phyloP scores from a whole-genome alignment of 2,888 invertebrate genomes.

The Mantis religiosa region DNA sequence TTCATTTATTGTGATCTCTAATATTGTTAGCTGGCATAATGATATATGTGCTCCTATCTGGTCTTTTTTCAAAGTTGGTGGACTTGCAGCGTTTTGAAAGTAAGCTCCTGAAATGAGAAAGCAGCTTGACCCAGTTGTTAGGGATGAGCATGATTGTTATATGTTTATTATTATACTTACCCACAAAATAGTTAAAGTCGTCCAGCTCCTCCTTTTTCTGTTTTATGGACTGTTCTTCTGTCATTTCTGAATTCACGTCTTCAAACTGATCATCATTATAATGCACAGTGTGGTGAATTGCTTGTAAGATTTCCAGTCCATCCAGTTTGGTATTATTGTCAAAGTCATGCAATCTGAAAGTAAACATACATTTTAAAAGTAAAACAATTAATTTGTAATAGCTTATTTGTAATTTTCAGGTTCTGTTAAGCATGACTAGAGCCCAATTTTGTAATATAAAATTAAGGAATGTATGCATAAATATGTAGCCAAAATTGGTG shows the following conservation, averaged over 20 bases:
- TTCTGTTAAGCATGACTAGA: too few relatives aligned
- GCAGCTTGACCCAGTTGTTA: too few relatives aligned
- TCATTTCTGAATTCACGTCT: not conserved
- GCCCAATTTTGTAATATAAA: too few relatives aligned
- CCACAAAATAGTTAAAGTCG: conserved; percentile 48
- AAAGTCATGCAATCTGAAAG: conserved; percentile 68
- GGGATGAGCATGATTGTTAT: too few relatives aligned
- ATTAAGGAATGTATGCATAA: too few relatives aligned
- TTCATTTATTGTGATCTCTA: too few relatives aligned
- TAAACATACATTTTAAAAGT: not conserved
- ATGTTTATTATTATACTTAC: conserved; percentile 37
- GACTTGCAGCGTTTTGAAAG: too few relatives aligned
- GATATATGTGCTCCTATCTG: too few relatives aligned
- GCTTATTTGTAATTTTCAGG: not conserved
- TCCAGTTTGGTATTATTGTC: conserved; percentile 87
- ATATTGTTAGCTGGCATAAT: too few relatives aligned
- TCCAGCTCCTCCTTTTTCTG: conserved; percentile 39
- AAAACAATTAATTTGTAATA: not conserved
- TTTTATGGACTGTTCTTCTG: not conserved
- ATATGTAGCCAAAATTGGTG: too few relatives aligned
- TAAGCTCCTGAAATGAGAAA: too few relatives aligned
- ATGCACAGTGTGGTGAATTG: conserved; percentile 69
- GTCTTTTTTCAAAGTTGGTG: too few relatives aligned
- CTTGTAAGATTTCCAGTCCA: conserved; percentile 82
- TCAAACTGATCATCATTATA: conserved; percentile 52